Conservation (phyloP, 2,797 vertebrate genomes). For the Diplodus sargus region DNA sequence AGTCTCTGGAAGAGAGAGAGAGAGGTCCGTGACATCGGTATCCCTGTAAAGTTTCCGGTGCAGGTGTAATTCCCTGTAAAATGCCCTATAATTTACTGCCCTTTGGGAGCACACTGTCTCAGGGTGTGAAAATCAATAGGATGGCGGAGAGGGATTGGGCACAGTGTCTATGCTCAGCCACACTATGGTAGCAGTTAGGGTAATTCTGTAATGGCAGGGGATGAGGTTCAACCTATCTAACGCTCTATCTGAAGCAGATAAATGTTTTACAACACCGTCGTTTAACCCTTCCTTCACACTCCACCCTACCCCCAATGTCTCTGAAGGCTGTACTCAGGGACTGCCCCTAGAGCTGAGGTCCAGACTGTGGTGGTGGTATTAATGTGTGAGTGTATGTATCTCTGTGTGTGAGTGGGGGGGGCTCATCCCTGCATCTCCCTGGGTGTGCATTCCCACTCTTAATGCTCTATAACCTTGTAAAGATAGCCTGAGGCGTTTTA, state of each 20-base stretch:
- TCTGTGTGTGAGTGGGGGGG: background rate
- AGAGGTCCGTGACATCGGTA: constrained; percentile 84
- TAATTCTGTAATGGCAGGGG: constrained; percentile 85
- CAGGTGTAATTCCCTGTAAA: constrained; percentile 97
- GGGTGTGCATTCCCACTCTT: constrained; percentile 74
- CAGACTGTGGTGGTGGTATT: constrained; percentile 39
- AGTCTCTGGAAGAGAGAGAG: constrained; percentile 41
- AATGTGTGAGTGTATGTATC: constrained; percentile 11
- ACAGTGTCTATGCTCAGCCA: constrained; percentile 70
- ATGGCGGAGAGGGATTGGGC: constrained; percentile 75
- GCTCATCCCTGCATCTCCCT: constrained; percentile 63
- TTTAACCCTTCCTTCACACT: constrained; percentile 78
- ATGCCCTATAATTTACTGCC: constrained; percentile 93
- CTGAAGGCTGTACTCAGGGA: constrained; percentile 56
- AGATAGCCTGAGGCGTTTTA: constrained; percentile 77
- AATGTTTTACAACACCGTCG: constrained; percentile 83
- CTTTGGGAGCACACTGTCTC: constrained; percentile 86
- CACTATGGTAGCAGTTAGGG: constrained; percentile 81
- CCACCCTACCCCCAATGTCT: constrained; percentile 54
- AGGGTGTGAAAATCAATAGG: constrained; percentile 86
- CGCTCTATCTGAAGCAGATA: constrained; percentile 82
- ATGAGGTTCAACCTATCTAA: constrained; percentile 80
- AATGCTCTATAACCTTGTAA: constrained; percentile 82
- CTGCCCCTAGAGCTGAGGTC: constrained; percentile 54
- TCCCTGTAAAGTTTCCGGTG: constrained; percentile 94